Base-by-base conservation (phyloP, 1,140 invertebrate genomes). In the Diploscapter pachys region DNA sequence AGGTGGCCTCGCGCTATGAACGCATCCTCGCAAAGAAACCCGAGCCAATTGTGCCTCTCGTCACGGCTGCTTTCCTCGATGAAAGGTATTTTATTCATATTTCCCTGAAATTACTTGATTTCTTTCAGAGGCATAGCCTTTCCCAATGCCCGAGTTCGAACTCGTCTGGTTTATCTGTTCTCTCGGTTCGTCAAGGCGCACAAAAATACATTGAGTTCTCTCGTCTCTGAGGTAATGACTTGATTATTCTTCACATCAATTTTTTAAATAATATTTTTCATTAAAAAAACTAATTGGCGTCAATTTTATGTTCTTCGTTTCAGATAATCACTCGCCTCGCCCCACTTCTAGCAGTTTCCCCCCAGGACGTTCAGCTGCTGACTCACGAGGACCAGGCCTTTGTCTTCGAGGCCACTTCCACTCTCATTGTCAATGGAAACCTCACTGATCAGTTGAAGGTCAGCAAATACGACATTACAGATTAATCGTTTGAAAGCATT, bases 161-260 rank as follows among this genome's bases (percentile, higher is more conserved):
- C 74, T 9, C 53, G 77, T 4, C 63, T 77, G 4, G 74, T 78
- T 5, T 78, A 78, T 13, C 73, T 78, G n/a, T 78, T 78, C 54
- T 78, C 69, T 63, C 77, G 77, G 55, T 78, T 78, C 49, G 77
- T 78, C 5, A 78, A 78, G 63, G 55, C 70, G 48, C 74, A 78
- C 54, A 78, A 78, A 56, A 51, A 73, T 1, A 65, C 73, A 49
- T 53, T 78, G 2, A 64, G 68, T 5, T 59, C 74, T 2, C 56
- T 72, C 6, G 77, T 78, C 1, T 63, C 67, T 9, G 68, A 74
- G 59, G 73, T 74, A 65, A 65, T 31, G 2, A 49, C 31, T 9
- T 5, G 5, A 64, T 64, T 64, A n/a, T n/a, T n/a, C n/a, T n/a
- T n/a, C n/a, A n/a, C n/a, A n/a, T n/a, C n/a, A n/a, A n/a, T n/a